Base-by-base conservation (phyloP, 2,888 invertebrate genomes). In the Teleogryllus oceanicus region DNA sequence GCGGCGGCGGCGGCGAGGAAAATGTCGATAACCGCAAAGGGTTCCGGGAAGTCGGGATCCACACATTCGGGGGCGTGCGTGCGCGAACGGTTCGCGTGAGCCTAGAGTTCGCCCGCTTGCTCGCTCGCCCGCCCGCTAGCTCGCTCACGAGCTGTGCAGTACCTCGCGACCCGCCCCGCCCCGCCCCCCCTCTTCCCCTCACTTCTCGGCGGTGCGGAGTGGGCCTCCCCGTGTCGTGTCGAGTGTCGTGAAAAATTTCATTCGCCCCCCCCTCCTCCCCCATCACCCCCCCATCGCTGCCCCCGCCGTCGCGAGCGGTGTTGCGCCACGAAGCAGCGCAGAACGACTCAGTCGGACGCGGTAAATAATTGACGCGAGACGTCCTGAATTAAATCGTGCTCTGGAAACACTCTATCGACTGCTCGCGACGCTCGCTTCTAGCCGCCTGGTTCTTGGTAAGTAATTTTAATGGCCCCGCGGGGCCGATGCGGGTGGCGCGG, bases 11-110 rank as follows among this genome's bases (percentile, higher is more conserved):
- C 8, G 37, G 37, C 37, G 37, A 37, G 37, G 62, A 62, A 62
- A 62, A 62, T 62, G 62, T 62, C 62, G 62, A 62, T 62, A 62
- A 62, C 62, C 62, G 62, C 62, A 62, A 62, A 62, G n/a, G 62
- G 16, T 62, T 62, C 62, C 62, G 62, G 62, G 62, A 62, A 62
- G n/a, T n/a, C n/a, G 8, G 37, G 62, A 62, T 62, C 16, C n/a
- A 62, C 62, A 62, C 62, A 62, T 62, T 62, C 62, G 62, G 62
- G 16, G 62, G n/a, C 13, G 62, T 62, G 62, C 62, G 62, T 62
- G 62, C 62, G 62, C 1, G 37, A 62, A 13, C 62, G 62, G 12
- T 62, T 62, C 62, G 62, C 62, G 62, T 62, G 62, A 13, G n/a
- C 62, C 62, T 62, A 8, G 62, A n/a, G 62, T 62, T 62, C 62